Evolutionary conservation across 2,113 vertebrate genomes (phyloP).

Genomic region (Sciurus niger): DNA sequence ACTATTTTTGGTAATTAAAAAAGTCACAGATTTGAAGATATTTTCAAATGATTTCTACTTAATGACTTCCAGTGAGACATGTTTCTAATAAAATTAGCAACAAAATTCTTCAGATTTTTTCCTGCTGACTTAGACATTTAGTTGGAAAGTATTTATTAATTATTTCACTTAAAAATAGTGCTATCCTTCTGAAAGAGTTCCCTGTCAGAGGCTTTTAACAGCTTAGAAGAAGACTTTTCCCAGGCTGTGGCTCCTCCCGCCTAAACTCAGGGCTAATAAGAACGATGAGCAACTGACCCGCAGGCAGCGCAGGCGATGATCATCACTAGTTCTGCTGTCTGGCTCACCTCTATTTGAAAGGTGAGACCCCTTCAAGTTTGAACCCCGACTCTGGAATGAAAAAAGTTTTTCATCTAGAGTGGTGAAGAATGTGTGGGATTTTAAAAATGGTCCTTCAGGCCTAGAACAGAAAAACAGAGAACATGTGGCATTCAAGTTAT

Average conservation of each 20-base stretch:
- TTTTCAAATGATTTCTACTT: conserved; percentile 64
- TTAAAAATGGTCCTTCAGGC: conserved; percentile 6
- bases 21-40: conserved; percentile 52
- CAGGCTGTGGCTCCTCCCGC: not conserved
- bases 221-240: not conserved
- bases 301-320: accelerated
- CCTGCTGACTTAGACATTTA: conserved; percentile 39
- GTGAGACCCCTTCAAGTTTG: not conserved
- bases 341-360: not conserved
- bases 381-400: not conserved
- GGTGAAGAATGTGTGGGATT: not conserved
- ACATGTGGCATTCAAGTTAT: conserved; percentile 16
- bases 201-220: not conserved
- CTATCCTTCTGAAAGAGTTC: not conserved
- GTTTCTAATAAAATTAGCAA: conserved; percentile 63
- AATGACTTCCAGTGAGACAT: conserved; percentile 55
- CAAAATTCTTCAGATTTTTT: conserved; percentile 22
- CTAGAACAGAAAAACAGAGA: not conserved
- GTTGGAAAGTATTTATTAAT: conserved; percentile 37
- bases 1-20: conserved; percentile 58
- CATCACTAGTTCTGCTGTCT: not conserved
- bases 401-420: not conserved
- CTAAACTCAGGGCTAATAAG: accelerated
- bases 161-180: conserved; percentile 13
- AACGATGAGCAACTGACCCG: accelerated